These are phyloP conservation scores for Monopis laevigella DNA, from an alignment of 2,888 invertebrate species.

Conservation along the genomic window DNA sequence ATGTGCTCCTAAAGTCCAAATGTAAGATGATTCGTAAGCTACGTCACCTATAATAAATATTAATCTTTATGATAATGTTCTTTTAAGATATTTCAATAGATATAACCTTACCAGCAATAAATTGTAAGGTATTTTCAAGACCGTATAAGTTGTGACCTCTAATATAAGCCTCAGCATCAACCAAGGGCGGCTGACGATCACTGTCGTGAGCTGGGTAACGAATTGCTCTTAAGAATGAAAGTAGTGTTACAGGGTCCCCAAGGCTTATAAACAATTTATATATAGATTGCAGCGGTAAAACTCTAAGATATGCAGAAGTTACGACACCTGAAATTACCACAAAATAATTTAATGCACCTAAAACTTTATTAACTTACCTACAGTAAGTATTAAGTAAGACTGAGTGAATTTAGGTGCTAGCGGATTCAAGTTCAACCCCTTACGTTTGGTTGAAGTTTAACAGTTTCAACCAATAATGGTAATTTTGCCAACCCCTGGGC, in stretches of 20 bases:
- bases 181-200: constrained; percentile 25
- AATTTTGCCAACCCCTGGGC: neutral
- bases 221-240: constrained; percentile 39
- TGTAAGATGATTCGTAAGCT: too few species aligned
- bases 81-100: too few species aligned
- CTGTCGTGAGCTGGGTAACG: constrained; percentile 31
- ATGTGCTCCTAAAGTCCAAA: too few species aligned
- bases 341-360: too few species aligned
- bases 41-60: too few species aligned
- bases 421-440: too few species aligned
- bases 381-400: neutral
- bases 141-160: constrained; percentile 41
- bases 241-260: constrained; percentile 56
- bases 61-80: too few species aligned
- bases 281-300: constrained; percentile 46
- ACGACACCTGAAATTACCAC: constrained; percentile 31
- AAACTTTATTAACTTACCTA: too few species aligned
- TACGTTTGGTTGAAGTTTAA: neutral
- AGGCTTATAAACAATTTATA: constrained; percentile 50
- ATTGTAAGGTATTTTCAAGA: constrained; percentile 42
- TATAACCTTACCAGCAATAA: constrained; percentile 37
- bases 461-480: neutral
- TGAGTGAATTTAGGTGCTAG: too few species aligned
- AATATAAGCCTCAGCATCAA: constrained; percentile 29
- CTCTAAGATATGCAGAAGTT: constrained; percentile 35